phyloP scores from a whole-genome alignment of 2,888 invertebrate genomes.

The Laspeyria flexula region DNA sequence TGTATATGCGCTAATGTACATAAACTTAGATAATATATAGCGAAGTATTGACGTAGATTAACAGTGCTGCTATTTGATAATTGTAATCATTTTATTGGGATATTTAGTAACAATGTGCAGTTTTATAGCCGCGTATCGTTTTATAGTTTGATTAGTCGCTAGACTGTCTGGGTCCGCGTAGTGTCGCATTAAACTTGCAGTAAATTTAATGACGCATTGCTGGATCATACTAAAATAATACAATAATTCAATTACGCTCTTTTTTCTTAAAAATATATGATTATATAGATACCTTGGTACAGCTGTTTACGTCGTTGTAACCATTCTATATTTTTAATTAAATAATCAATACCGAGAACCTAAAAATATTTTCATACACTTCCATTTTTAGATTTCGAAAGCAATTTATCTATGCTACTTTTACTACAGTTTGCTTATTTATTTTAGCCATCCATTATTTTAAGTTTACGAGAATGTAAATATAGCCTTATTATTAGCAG shows the following conservation, averaged over 20 bases:
- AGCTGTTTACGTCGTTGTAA: too few relatives aligned
- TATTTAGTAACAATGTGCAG: background rate
- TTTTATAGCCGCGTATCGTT: background rate
- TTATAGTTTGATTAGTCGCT: constrained; percentile 1
- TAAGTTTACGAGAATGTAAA: too few relatives aligned
- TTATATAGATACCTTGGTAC: constrained; percentile 4
- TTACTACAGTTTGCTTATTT: too few relatives aligned
- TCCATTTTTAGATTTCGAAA: too few relatives aligned
- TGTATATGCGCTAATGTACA: constrained; percentile 1
- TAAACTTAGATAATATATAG: constrained; percentile 5
- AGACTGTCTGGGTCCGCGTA: constrained; percentile 12
- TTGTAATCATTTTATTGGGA: background rate
- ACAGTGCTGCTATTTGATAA: constrained; percentile 12
- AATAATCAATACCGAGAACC: constrained; percentile 38
- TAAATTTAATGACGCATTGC: constrained; percentile 56
- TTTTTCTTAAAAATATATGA: constrained; percentile 29
- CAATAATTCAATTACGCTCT: constrained; percentile 64
- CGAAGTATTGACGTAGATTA: constrained; percentile 21
- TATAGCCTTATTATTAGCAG: too few relatives aligned
- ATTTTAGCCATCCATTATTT: too few relatives aligned
- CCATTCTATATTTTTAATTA: constrained; percentile 1
- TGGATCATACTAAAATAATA: constrained; percentile 55
- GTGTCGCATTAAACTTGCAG: constrained; percentile 51
- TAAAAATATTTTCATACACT: too few relatives aligned
- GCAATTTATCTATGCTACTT: too few relatives aligned